Percentiles rank a stretch among this genome's conserved stretches.
Conservation (phyloP, 1,140 invertebrate genomes). For the Nasonia vitripennis region DNA sequence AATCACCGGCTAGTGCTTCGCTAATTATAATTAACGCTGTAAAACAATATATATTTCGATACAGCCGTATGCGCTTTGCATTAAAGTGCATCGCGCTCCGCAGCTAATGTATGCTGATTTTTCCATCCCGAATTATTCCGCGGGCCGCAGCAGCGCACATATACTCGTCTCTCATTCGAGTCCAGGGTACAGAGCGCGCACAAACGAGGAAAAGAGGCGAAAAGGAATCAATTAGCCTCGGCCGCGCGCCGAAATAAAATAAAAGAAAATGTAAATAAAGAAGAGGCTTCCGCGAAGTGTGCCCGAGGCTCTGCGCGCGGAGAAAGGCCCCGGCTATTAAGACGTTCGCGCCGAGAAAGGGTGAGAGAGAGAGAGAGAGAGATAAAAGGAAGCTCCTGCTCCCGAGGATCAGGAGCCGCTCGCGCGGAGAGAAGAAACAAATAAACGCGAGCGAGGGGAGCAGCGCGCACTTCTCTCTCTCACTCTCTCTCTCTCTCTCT, state of each 20-base stretch:
- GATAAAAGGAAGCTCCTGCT: conserved; percentile 6
- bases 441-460: conserved; percentile 62
- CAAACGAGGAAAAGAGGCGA: conserved; percentile 6
- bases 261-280: conserved; percentile 50
- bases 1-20: background rate
- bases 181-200: background rate
- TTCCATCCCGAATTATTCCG: too few species aligned
- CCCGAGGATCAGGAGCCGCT: conserved; percentile 28
- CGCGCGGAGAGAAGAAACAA: conserved; percentile 61
- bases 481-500: too few species aligned
- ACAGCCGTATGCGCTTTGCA: too few species aligned
- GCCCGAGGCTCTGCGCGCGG: conserved; percentile 43
- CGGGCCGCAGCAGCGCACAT: too few species aligned
- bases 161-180: too few species aligned
- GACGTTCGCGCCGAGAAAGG: conserved; percentile 72
- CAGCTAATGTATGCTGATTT: too few species aligned
- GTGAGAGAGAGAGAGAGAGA: conserved; percentile 47
- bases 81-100: too few species aligned
- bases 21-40: background rate
- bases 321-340: conserved; percentile 70
- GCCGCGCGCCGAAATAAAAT: background rate
- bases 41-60: conserved; percentile 4
- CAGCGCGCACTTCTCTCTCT: background rate
- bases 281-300: conserved; percentile 40
- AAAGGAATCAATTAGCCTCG: conserved; percentile 45